Evolutionary conservation across 2,797 vertebrate species (phyloP), one percentile per base, ranked within the genome.

Genomic region (Trichosurus vulpecula): DNA sequence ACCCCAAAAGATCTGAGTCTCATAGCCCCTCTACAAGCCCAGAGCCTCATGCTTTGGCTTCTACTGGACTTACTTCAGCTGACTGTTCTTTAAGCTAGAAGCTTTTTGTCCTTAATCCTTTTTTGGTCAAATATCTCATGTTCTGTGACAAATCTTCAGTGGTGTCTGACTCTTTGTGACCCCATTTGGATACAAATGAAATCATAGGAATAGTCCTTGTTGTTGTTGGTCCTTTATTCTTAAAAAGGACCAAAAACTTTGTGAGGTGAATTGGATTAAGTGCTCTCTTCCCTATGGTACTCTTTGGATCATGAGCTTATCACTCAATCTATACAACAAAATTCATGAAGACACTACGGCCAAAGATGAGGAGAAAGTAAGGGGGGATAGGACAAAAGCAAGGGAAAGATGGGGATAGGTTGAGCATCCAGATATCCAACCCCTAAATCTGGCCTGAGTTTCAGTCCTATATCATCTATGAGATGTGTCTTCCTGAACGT

Each of bases 331-430:
- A 31, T 55, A 53, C 94, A 97, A 97, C 95, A 97, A 97, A 97
- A 97, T 97, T 98, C 98, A 95, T 97, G 95, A 98, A 91, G 96
- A 92, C 93, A 91, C 97, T 98, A 97, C 98, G 98, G 98, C 98
- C 97, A 97, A 94, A 96, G 94, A 96, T 96, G 97, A 90, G 97
- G 97, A 92, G 97, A 97, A 51, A 97, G 96, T 97, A 97, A 97
- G 51, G 92, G 12, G 54, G 87, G 55, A 95, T 95, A 97, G 13
- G 97, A 97, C 97, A 91, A 96, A 92, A 96, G 94, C 0, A 11
- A 95, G 95, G 97, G 95, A 97, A 96, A 97, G 95, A 90, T 96
- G 57, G 95, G 97, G 97, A 97, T 31, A 19, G 96, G 93, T 92
- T 31, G 57, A 58, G 57, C 31, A 58, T 30, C 57, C 27, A 12